phyloP scores from a whole-genome alignment of 2,888 invertebrate species.

The Hydrotaea diabolus region DNA sequence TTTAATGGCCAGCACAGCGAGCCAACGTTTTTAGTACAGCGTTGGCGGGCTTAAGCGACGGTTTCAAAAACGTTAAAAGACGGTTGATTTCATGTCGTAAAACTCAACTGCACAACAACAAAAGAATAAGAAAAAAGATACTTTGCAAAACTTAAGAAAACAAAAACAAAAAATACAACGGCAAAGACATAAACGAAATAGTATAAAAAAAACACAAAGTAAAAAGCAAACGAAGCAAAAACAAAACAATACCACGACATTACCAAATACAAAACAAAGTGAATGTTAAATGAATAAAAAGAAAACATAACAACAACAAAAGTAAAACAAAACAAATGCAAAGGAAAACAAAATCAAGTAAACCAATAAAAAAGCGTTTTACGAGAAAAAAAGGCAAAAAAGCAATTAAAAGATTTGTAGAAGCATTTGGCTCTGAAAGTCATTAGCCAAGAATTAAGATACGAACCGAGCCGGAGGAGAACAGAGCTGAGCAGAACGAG shows the following conservation, averaged over 20 bases:
- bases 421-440: conserved; percentile 6
- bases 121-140: neutral
- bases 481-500: neutral
- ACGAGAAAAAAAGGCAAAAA: conserved; percentile 32
- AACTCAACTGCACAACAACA: neutral
- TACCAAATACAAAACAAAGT: conserved; percentile 9
- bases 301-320: neutral
- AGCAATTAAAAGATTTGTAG: conserved; percentile 31
- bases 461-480: conserved; percentile 8
- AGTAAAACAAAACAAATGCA: conserved; percentile 12
- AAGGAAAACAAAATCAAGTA: conserved; percentile 21
- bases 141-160: conserved; percentile 37
- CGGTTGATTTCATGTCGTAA: conserved; percentile 45
- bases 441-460: conserved; percentile 38
- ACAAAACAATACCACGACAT: neutral
- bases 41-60: conserved; percentile 78
- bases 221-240: conserved; percentile 47
- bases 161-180: conserved; percentile 42
- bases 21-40: conserved; percentile 79
- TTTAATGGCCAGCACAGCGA: conserved; percentile 74
- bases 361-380: conserved; percentile 27
- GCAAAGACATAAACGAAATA: conserved; percentile 48
- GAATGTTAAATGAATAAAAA: conserved; percentile 30
- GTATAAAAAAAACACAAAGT: conserved; percentile 37
- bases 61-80: conserved; percentile 71